These are phyloP conservation scores for Apolygus lucorum DNA, from an alignment of 1,140 invertebrate genomes.

Conservation along the genomic window DNA sequence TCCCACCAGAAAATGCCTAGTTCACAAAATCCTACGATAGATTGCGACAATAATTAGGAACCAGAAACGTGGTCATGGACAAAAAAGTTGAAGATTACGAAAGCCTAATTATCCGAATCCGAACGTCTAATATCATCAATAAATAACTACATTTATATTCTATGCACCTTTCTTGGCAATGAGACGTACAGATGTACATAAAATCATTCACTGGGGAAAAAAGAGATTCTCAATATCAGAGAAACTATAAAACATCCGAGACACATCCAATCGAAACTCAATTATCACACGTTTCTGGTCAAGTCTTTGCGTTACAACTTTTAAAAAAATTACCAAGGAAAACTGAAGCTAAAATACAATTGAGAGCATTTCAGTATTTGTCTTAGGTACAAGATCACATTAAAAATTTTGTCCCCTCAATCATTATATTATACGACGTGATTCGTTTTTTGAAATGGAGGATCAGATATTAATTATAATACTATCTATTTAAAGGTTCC, in stretches of 20 bases:
- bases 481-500: conserved; percentile 10
- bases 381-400: conserved; percentile 6
- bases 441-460: not conserved
- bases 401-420: not conserved
- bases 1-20: no score
- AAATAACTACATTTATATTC: no score
- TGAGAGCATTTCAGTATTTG: not conserved
- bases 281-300: conserved; percentile 7
- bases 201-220: not conserved
- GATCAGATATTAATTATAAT: not conserved
- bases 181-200: no score
- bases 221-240: not conserved
- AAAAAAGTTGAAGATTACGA: no score
- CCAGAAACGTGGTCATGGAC: not conserved
- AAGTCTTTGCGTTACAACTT: conserved; percentile 10
- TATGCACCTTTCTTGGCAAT: no score
- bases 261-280: not conserved
- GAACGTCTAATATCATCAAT: no score
- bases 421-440: not conserved
- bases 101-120: not conserved
- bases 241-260: not conserved
- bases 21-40: no score
- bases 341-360: not conserved
- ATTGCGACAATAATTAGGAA: not conserved
- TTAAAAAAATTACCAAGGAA: not conserved